phyloP scores from a whole-genome alignment of 2,797 vertebrate species.

The Typhlichthys eigenmanni region DNA sequence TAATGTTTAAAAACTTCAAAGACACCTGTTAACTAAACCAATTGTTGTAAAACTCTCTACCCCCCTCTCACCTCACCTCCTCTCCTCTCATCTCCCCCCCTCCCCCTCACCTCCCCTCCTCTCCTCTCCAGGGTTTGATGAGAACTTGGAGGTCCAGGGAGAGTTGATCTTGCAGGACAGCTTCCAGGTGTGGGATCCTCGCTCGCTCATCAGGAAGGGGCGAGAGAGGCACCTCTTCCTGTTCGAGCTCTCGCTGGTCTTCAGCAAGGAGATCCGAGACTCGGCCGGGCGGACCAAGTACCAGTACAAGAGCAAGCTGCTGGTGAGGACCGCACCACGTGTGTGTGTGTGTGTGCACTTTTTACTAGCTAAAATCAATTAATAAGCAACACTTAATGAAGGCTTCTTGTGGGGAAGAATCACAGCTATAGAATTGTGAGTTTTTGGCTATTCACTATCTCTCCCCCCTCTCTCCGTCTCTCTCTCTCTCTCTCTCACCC shows the following conservation, averaged over 20 bases:
- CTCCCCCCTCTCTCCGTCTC: not conserved
- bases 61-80: not conserved
- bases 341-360: not conserved
- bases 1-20: too few species aligned
- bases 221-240: conserved; percentile 96
- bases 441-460: not conserved
- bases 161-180: conserved; percentile 96
- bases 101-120: not conserved
- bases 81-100: not conserved
- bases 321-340: conserved; percentile 65
- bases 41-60: not conserved
- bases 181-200: conserved; percentile 98
- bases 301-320: conserved; percentile 96
- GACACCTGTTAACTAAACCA: not conserved
- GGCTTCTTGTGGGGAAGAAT: too few species aligned
- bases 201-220: conserved; percentile 96
- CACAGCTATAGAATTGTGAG: too few species aligned
- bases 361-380: not conserved
- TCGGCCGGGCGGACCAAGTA: conserved; percentile 97
- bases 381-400: too few species aligned
- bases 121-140: conserved; percentile 86
- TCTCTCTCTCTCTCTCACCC: not conserved
- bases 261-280: conserved; percentile 98
- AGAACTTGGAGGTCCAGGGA: conserved; percentile 94
- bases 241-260: conserved; percentile 97